Conservation (phyloP, 2,888 invertebrate species). For the Macrosoma leucophasiata region DNA sequence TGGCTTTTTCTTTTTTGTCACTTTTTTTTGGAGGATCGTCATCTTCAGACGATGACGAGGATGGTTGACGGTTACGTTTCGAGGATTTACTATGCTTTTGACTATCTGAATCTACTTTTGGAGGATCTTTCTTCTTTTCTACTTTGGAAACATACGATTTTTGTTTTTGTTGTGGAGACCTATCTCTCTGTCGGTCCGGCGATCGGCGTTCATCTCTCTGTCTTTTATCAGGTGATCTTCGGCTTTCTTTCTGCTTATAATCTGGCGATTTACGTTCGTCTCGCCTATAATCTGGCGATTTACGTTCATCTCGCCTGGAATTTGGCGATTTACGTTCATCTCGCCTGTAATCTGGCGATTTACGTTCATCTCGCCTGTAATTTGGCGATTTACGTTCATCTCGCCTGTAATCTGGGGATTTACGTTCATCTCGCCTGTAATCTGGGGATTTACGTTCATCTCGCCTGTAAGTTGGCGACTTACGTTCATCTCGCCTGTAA, state of each 20-base stretch:
- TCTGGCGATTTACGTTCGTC: slow-evolving; percentile 4
- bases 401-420: slow-evolving; percentile 7
- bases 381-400: slow-evolving; percentile 8
- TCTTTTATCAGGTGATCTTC: slow-evolving; percentile 2
- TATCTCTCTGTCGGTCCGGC: no score
- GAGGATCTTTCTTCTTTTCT: slow-evolving; percentile 43
- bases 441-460: slow-evolving; percentile 6
- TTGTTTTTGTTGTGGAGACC: slow-evolving; percentile 33
- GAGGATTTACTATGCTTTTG: slow-evolving; percentile 35
- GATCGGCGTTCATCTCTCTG: background rate
- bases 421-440: slow-evolving; percentile 1
- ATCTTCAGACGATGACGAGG: slow-evolving; percentile 41
- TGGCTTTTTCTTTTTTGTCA: slow-evolving; percentile 39
- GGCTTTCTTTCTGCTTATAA: slow-evolving; percentile 10
- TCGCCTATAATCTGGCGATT: slow-evolving; percentile 1
- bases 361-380: slow-evolving; percentile 8
- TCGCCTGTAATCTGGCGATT: slow-evolving; percentile 5
- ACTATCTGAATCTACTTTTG: slow-evolving; percentile 37
- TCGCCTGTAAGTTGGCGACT: slow-evolving; percentile 3
- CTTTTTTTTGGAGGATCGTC: slow-evolving; percentile 40
- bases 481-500: slow-evolving; percentile 5
- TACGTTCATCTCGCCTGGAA: slow-evolving; percentile 4
- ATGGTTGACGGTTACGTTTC: slow-evolving; percentile 44
- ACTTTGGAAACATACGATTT: slow-evolving; percentile 54
- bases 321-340: slow-evolving; percentile 5